Conservation (phyloP, 2,113 vertebrate genomes). For the Dipodomys spectabilis region DNA sequence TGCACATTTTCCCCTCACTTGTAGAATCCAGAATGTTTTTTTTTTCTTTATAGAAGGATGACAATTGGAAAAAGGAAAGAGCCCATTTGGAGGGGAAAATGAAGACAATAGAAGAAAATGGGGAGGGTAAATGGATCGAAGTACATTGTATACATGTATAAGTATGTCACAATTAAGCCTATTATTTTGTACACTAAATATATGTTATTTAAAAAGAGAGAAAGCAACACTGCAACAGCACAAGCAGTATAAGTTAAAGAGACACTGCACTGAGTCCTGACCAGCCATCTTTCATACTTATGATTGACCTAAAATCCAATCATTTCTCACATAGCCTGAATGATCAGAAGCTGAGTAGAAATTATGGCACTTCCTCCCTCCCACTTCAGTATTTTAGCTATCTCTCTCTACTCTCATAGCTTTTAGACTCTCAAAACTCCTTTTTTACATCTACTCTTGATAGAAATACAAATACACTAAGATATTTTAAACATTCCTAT, state of each 20-base stretch:
- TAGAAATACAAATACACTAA: constrained; percentile 9
- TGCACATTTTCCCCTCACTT: too few relatives aligned
- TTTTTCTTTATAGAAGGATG: too few relatives aligned
- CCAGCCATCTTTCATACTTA: neutral
- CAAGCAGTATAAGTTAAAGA: neutral
- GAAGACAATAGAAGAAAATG: too few relatives aligned
- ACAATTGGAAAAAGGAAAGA: too few relatives aligned
- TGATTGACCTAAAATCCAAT: neutral
- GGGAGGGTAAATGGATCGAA: too few relatives aligned
- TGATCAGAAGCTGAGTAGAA: neutral
- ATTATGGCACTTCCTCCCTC: neutral
- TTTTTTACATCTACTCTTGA: neutral
- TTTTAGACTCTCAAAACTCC: neutral
- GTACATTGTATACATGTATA: too few relatives aligned
- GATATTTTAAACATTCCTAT: constrained; percentile 2
- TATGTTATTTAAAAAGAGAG: too few relatives aligned
- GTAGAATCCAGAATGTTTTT: too few relatives aligned
- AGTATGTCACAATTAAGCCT: too few relatives aligned
- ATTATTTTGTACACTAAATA: too few relatives aligned
- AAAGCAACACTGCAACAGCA: neutral
- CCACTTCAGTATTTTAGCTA: neutral
- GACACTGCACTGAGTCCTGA: neutral
- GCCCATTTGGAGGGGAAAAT: too few relatives aligned
- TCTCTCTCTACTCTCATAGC: neutral
- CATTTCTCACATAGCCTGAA: neutral